Conservation (phyloP, 2,113 vertebrate genomes). For the Nycticorax nycticorax region DNA sequence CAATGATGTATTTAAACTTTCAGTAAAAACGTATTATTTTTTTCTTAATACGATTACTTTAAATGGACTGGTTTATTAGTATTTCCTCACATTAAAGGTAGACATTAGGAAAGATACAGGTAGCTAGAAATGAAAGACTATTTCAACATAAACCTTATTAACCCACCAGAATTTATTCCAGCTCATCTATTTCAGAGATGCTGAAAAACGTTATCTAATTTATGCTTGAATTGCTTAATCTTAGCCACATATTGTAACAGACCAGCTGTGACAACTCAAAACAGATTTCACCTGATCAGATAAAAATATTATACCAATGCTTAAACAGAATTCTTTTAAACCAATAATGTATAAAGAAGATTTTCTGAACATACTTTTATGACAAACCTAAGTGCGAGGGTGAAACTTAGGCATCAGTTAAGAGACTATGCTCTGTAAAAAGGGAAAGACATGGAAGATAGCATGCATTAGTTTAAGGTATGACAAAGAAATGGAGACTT, state of each 20-base stretch:
- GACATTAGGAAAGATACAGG: not conserved
- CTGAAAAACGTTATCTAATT: not conserved
- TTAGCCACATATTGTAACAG: not conserved
- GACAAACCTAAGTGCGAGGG: not conserved
- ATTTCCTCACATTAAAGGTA: not conserved
- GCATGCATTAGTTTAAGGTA: not conserved
- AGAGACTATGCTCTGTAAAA: not conserved
- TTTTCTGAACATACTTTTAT: not conserved
- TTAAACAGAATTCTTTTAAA: not conserved
- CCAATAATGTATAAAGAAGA: not conserved
- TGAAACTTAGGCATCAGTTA: not conserved
- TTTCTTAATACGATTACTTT: not conserved
- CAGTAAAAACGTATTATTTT: not conserved
- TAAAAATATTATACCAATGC: not conserved
- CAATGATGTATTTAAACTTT: not conserved
- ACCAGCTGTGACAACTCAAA: not conserved
- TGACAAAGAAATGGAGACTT: not conserved
- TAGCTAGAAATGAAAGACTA: not conserved
- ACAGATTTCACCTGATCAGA: not conserved
- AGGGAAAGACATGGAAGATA: not conserved
- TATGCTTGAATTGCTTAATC: not conserved
- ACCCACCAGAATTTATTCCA: not conserved
- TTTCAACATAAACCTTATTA: not conserved
- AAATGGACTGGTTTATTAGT: not conserved
- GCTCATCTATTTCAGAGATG: not conserved